phyloP scores from a whole-genome alignment of 2,113 vertebrate species.

The Pseudonaja textilis region DNA sequence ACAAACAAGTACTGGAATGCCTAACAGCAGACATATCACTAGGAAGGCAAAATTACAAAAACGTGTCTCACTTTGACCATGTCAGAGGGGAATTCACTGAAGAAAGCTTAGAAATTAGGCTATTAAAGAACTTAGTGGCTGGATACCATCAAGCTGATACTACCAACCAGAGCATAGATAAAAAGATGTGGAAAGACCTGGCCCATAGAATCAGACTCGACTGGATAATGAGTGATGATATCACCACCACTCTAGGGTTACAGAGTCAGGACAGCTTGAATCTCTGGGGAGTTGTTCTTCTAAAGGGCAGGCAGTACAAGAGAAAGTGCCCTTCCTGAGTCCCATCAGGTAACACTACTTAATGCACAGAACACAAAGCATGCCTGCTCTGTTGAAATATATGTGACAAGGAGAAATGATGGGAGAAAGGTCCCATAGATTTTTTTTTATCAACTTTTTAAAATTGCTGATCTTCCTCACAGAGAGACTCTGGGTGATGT shows the following conservation, averaged over 20 bases:
- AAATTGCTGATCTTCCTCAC: background rate
- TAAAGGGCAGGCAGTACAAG: background rate
- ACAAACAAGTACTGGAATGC: background rate
- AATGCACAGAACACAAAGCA: background rate
- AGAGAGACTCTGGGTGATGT: background rate
- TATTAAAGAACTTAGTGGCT: background rate
- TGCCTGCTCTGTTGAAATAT: background rate
- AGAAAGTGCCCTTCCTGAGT: background rate
- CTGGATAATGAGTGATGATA: too few relatives aligned
- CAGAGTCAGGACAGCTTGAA: background rate
- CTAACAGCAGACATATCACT: background rate
- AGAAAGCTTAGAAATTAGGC: background rate
- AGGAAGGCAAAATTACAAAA: background rate
- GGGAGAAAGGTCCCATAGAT: background rate
- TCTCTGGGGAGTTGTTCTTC: background rate
- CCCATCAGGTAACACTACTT: background rate
- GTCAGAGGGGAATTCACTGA: background rate
- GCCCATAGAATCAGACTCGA: background rate
- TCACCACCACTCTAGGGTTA: background rate
- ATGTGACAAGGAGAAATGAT: background rate
- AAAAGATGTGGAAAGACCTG: background rate
- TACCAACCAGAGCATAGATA: background rate
- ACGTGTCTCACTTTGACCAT: background rate
- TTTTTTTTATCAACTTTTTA: background rate
- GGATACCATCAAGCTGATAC: background rate